Percentiles rank a stretch among this genome's conserved stretches.
Evolutionary conservation across 2,888 invertebrate genomes (phyloP).

Genomic region (Caenorhabditis uteleia): DNA sequence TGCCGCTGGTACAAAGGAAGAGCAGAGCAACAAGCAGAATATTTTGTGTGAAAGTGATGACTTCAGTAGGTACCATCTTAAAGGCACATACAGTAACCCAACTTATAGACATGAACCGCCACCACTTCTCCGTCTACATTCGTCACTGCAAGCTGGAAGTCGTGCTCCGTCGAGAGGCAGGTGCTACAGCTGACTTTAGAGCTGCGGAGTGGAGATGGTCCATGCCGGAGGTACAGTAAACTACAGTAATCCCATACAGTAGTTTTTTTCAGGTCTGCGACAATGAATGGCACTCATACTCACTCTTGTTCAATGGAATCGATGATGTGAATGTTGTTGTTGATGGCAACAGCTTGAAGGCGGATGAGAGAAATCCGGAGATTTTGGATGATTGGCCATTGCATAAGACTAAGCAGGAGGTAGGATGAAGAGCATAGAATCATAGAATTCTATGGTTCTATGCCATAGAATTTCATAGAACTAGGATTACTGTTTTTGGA

Average conservation of each 20-base stretch:
- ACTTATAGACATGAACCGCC: constrained; percentile 93
- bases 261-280: too few species aligned
- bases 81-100: neutral
- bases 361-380: constrained; percentile 85
- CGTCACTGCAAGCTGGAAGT: constrained; percentile 95
- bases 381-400: constrained; percentile 99
- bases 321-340: constrained; percentile 72
- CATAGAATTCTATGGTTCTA: neutral
- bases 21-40: constrained; percentile 92
- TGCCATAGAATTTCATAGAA: neutral
- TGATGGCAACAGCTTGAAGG: constrained; percentile 60
- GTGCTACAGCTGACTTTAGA: constrained; percentile 73
- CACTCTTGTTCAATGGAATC: constrained; percentile 89
- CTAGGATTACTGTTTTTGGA: too few species aligned
- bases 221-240: constrained; percentile 78
- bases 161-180: constrained; percentile 83
- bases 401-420: constrained; percentile 86
- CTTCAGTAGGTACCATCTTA: constrained; percentile 82
- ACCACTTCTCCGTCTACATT: constrained; percentile 95
- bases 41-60: constrained; percentile 95
- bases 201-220: constrained; percentile 99
- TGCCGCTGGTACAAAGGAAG: constrained; percentile 77
- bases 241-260: constrained; percentile 8
- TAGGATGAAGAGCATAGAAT: constrained; percentile 23
- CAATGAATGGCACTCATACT: constrained; percentile 98